These are phyloP conservation scores for Tragelaphus strepsiceros DNA, from an alignment of 2,113 vertebrate genomes.

Conservation along the genomic window DNA sequence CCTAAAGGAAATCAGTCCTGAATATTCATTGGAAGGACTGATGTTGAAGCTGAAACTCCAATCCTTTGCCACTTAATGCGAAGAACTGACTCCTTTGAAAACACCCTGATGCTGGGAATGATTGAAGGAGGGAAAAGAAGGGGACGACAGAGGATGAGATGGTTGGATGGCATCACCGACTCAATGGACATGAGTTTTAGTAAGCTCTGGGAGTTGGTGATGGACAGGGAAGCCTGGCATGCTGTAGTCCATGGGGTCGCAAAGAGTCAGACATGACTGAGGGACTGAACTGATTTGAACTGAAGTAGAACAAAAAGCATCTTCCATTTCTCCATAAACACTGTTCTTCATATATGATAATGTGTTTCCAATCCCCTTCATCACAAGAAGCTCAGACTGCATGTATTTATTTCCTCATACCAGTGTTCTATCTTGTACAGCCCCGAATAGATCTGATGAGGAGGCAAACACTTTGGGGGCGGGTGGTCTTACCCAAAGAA, in stretches of 20 bases:
- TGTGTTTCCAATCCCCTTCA: neutral
- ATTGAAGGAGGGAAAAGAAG: neutral
- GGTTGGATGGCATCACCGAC: neutral
- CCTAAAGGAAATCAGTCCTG: neutral
- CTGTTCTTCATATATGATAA: constrained; percentile 38
- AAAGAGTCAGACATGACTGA: neutral
- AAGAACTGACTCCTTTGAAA: neutral
- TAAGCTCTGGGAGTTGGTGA: neutral
- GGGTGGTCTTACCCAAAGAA: neutral
- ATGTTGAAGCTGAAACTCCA: neutral
- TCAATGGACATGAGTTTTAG: neutral
- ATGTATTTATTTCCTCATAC: constrained; percentile 20
- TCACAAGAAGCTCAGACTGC: constrained; percentile 10
- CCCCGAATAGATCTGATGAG: neutral
- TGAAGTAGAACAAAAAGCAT: constrained; percentile 44
- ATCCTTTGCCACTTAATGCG: accelerated
- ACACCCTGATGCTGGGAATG: neutral
- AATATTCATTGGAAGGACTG: neutral
- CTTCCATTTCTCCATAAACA: constrained; percentile 29
- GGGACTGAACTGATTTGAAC: neutral
- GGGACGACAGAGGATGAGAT: neutral
- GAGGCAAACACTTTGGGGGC: constrained; percentile 25
- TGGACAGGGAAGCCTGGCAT: neutral
- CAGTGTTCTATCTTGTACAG: neutral
- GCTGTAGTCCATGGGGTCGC: neutral